Base-by-base conservation (phyloP, 2,888 invertebrate genomes). In the Rhagonycha fulva region DNA sequence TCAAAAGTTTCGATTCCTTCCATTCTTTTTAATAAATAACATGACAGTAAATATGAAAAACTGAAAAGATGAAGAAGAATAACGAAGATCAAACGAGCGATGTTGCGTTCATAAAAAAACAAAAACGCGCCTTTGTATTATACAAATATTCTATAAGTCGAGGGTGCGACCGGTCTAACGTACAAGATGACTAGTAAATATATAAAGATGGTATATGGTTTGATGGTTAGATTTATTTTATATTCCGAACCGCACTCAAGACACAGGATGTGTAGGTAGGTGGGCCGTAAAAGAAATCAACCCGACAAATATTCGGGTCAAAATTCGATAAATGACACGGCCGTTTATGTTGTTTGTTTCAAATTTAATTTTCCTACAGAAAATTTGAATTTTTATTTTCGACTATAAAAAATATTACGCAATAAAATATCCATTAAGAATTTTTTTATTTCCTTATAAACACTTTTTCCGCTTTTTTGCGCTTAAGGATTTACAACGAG, bases 251-350 rank as follows among this genome's bases (percentile, higher is more conserved):
- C 74, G 74, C 62, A 70, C 75, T 71, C 71, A 70, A 14, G 23
- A 23, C 72, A 67, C 72, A 76, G 76, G 70, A 76, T 76, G 72
- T 66, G 73, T 72, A 76, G 76, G 78, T 72, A 72, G 62, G 73
- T 66, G 63, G 63, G 63, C 63, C 23, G 10, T 66, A 66, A 66
- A 66, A 66, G 63, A 24, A 66, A 66, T 66, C 9, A 62, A 66
- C 63, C 23, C 63, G 12, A 66, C 63, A 62, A 62, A 19, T 62
- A 23, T 19, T 62, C 19, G 19, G 62, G 62, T 62, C 19, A 62
- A 62, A 62, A 62, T 62, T 23, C 23, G 62, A 62, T 23, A 62
- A n/a, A 11, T 19, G 14, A 62, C 62, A 62, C 14, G 62, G 62
- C 62, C 14, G 47, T 47, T 62, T 62, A 62, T 62, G 62, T 62